Percentiles rank a stretch among this genome's conserved stretches.
phyloP scores from a whole-genome alignment of 2,113 vertebrate genomes.

The Panthera uncia region DNA sequence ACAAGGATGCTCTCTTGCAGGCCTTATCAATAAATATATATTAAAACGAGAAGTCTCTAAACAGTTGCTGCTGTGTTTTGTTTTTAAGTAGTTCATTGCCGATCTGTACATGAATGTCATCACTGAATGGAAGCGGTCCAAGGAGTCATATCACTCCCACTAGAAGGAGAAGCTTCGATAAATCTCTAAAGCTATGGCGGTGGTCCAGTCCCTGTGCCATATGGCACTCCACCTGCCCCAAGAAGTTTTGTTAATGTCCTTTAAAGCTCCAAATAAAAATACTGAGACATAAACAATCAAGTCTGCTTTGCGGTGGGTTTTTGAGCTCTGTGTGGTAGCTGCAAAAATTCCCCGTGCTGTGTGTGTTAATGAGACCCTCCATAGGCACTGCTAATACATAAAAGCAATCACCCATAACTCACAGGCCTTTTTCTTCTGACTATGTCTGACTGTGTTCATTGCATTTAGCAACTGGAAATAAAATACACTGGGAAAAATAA shows the following conservation, averaged over 20 bases:
- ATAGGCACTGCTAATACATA: constrained; percentile 75
- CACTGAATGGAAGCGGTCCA: constrained; percentile 70
- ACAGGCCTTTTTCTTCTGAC: constrained; percentile 69
- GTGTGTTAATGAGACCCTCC: constrained; percentile 82
- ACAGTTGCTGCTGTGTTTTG: background rate
- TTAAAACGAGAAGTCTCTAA: background rate
- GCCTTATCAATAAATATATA: background rate
- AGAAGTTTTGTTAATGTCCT: constrained; percentile 67
- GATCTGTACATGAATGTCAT: constrained; percentile 44
- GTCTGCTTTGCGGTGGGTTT: constrained; percentile 74
- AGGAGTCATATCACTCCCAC: constrained; percentile 25
- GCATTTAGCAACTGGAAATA: constrained; percentile 67
- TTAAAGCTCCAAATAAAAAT: constrained; percentile 79
- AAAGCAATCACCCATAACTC: constrained; percentile 81
- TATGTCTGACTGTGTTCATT: constrained; percentile 40
- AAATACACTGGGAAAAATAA: constrained; percentile 56
- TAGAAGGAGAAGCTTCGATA: constrained; percentile 61
- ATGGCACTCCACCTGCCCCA: constrained; percentile 79
- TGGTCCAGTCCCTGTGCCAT: constrained; percentile 76
- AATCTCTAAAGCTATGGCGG: constrained; percentile 72
- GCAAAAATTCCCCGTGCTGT: constrained; percentile 80
- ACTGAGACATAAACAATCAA: constrained; percentile 81
- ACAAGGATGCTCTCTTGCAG: background rate
- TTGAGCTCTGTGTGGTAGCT: constrained; percentile 75
- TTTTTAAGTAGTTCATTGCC: constrained; percentile 47